Conservation (phyloP, 2,888 invertebrate species). For the Epicampocera succincta region DNA sequence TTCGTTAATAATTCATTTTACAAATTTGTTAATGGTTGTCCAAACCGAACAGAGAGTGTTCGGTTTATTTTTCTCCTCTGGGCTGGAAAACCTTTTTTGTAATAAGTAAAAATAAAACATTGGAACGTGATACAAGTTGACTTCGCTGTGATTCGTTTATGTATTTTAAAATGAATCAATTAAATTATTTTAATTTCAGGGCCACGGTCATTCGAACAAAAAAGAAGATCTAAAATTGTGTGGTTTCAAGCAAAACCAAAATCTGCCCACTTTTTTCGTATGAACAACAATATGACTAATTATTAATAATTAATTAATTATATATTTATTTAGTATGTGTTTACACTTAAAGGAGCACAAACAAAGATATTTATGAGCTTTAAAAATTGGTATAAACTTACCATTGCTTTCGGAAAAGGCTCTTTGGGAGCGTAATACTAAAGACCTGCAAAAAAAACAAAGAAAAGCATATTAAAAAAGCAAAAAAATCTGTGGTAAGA, state of each 20-base stretch:
- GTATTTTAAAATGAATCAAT: not conserved
- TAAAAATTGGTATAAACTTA: constrained; percentile 72
- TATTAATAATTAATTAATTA: constrained; percentile 33
- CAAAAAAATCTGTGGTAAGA: not conserved
- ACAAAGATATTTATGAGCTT: no score
- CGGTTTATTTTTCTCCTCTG: constrained; percentile 14
- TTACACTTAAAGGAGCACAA: no score
- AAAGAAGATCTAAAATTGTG: not conserved
- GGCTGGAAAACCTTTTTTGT: not conserved
- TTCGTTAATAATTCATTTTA: not conserved
- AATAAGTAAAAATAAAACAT: not conserved
- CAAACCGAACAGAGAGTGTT: not conserved
- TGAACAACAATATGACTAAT: constrained; percentile 29
- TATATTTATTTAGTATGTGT: not conserved
- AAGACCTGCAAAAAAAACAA: constrained; percentile 77
- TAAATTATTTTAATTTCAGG: constrained; percentile 34
- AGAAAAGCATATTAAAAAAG: constrained; percentile 26
- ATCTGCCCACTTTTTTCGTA: constrained; percentile 20
- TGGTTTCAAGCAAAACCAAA: not conserved
- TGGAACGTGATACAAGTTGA: constrained; percentile 21
- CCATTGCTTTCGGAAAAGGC: constrained; percentile 81
- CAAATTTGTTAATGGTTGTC: constrained; percentile 9
- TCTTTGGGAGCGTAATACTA: constrained; percentile 80
- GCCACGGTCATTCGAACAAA: constrained; percentile 48
- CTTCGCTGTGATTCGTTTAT: constrained; percentile 29